Base-by-base conservation (phyloP, 2,888 invertebrate genomes). In the Caenorhabditis zanzibari region DNA sequence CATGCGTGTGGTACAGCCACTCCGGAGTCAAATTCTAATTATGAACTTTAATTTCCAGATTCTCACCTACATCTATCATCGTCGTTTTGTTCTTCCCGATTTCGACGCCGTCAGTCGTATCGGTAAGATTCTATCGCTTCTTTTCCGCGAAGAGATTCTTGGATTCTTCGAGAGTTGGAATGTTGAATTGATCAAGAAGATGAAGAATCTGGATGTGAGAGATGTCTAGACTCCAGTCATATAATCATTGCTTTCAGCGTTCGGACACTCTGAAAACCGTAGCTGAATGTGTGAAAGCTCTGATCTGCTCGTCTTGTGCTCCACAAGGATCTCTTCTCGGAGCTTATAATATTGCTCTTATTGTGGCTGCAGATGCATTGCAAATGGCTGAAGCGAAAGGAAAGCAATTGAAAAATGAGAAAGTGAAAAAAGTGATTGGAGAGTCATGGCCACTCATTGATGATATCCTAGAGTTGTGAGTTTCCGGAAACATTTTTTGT, bases 51-150 rank as follows among this genome's bases (percentile, higher is more conserved):
- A 19, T n/a, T 35, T 72, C 41, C 66, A 83, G 84, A 54, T 87
- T 41, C 73, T 87, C 59, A 79, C 77, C 3, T 85, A 73, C 69
- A 69, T 84, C 59, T 87, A 87, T 47, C 81, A 79, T 16, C 77
- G 81, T 49, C 71, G 77, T 24, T 83, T 81, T 32, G 41, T 81
- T 32, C 81, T 84, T 26, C 87, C 87, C 0, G 38, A 52, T 3
- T 84, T 68, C 38, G 81, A 81, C 44, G 54, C 82, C 2, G 77
- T 84, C 63, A 56, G 68, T 24, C 76, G 87, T 5, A 75, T 87
- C 38, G 87, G 87, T 49, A 54, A 63, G 5, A 14, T 81, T 35
- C 38, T 84, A 54, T 24, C 68, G 1, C 69, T 71, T 41, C 32
- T 81, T 6, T 84, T 84, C 68, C 19, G 72, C 19, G 80, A 83